Base-by-base conservation (phyloP, 1,140 invertebrate genomes). In the Ips typographus region DNA sequence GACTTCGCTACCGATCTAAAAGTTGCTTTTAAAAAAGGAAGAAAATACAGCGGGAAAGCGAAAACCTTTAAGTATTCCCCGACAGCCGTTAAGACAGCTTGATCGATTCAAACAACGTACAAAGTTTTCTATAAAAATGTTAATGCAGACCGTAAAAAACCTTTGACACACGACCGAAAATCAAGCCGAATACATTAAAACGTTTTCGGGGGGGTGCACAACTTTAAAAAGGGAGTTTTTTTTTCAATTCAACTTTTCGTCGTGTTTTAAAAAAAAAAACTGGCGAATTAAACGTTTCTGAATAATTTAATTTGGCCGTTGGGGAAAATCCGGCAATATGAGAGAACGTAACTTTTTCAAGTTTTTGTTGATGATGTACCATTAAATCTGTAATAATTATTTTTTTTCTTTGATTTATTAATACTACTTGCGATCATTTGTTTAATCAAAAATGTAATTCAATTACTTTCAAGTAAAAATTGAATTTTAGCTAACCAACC, bases 41-140 rank as follows among this genome's bases (percentile, higher is more conserved):
- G 22, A 22, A 22, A 22, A 22, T 22, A 22, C 22, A 22, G 44
- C 2, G 44, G 44, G 44, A 49, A 49, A 3, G 44, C 44, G 22
- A 6, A 22, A 49, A 2, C 44, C 44, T 6, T 22, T 22, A 22
- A 22, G 22, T 22, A 22, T 49, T 49, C 44, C 6, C 6, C 44
- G 22, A 49, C 44, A 59, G 41, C 37, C 57, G 57, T 59, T 42
- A 59, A 59, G 36, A 40, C 41, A 42, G 57, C 39, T 41, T 41
- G 7, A 42, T 59, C 39, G 57, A 59, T 59, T 55, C 52, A 37
- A 55, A 55, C 36, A 38, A 36, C 57, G 57, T 42, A 42, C 57
- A 59, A 59, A 59, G 6, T 59, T 59, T 59, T 59, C 57, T 59
- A 59, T 59, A 59, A 59, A 59, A 59, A 59, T 59, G 57, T 59